Base-by-base conservation (phyloP, 2,797 vertebrate species). In the Labeo calbasu region DNA sequence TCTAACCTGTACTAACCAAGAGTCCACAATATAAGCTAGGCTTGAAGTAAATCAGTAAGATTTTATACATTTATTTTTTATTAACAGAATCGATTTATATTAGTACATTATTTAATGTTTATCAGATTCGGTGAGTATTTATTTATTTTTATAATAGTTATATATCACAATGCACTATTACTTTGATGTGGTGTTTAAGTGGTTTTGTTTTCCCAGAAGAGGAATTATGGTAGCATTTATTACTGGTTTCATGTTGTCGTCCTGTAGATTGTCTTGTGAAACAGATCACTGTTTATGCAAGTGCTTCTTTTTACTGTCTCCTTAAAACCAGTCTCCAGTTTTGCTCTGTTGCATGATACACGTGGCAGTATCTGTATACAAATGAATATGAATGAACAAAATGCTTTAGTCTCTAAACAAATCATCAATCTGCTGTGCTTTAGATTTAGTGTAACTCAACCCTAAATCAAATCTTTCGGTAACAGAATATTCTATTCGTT, bases 361-460 rank as follows among this genome's bases (percentile, higher is more conserved):
- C 63, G 6, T 36, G 51, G 46, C 63, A 76, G 79, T 48, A 79
- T 79, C 70, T 69, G 14, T 50, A 53, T 51, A 48, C 69, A 79
- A 63, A 82, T 79, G 57, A 82, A 57, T 71, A 57, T 78, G 79
- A 69, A 77, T 68, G 14, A 69, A 70, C 3, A 77, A 57, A 76
- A 50, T 48, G 63, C 32, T 50, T 46, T 77, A 8, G 13, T 55
- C 85, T 73, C 55, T 40, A 46, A 75, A 55, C 43, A 82, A 73
- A 63, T 48, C 28, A 72, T 66, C 7, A 69, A 32, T 28, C 40
- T 75, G 15, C 19, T 50, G 2, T 77, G 50, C 76, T 48, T 85
- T 70, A 51, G 19, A 63, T 53, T 32, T 71, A 17, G 50, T 79
- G 83, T 63, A 85, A 83, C 83, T 76, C 77, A 53, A 83, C 8